Evolutionary conservation across 1,140 invertebrate species (phyloP), one percentile per base, ranked within the genome.

Genomic region (Bilobella aurantiaca): DNA sequence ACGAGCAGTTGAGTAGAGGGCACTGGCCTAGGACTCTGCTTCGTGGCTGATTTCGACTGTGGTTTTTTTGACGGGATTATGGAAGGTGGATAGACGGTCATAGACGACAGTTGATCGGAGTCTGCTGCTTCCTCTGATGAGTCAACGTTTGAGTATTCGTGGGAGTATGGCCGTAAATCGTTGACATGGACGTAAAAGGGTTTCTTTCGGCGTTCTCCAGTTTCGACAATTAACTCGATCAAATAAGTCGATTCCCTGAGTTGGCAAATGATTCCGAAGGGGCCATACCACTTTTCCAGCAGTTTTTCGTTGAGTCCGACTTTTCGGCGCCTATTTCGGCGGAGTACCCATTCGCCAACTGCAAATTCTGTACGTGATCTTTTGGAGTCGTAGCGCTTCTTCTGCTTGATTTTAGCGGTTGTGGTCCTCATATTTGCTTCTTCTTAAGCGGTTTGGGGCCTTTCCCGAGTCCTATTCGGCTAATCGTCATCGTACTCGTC

Each of bases 351-450:
- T 12, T 30, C 34, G 34, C 30, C 16, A 28, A 67, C 1, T 57
- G 30, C 3, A n/a, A n/a, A 31, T 63, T 8, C n/a, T n/a, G n/a
- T n/a, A n/a, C n/a, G n/a, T 27, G 46, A 8, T 18, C 16, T 30
- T 42, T 30, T 27, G 31, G 37, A 8, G 23, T 67, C 60, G 47
- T 29, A 58, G 2, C 29, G 5, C 2, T 2, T 14, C 56, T 67
- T 58, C 21, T 23, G n/a, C 47, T 21, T 37, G 37, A 56, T 27
- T 58, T 63, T 27, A 25, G 31, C 42, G 3, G 16, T 25, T 14
- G n/a, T 57, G 3, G 59, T 62, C 32, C 61, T 14, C 12, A 1
- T 30, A 18, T 29, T 34, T n/a, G 49, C 61, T 62, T 66, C 34
- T 8, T 21, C 32, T 31, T 62, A 8, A 21, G 25, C 29, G 3